Base-by-base conservation (phyloP, 1,140 invertebrate genomes). In the Polyergus mexicanus region DNA sequence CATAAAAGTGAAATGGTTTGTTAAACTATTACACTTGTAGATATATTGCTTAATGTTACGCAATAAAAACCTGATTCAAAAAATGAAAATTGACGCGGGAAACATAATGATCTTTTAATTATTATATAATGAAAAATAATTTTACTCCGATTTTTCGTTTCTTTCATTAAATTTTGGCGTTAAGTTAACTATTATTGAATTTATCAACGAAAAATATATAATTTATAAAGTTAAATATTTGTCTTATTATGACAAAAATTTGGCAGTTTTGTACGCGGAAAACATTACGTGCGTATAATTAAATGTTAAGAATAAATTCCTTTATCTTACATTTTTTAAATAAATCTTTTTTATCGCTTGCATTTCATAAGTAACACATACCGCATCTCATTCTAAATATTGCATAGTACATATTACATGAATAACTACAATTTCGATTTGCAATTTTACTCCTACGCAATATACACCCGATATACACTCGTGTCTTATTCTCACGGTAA, bases 31-130 rank as follows among this genome's bases (percentile, higher is more conserved):
- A 22, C 13, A 41, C 28, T 60, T 22, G 41, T 11, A 47, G 56
- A 35, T 62, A 35, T 62, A 47, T 62, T 69, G 28, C 72, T 25
- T 72, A 60, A 44, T 71, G 13, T 69, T 80, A 19, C 5, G 19
- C 25, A 60, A 19, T 19, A 51, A 72, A 41, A 19, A 44, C 19
- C 19, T 8, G 13, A 35, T 38, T 80, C 25, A 54, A 47, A 28
- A 58, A 44, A 60, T 44, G 1, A 44, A n/a, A 66, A 65, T 22
- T 44, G 25, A 19, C 13, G 28, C 3, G 8, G 0, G 47, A n/a
- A 28, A 58, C 0, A 44, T 7, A 38, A 44, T 22, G 4, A n/a
- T 41, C 22, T 60, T 76, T 76, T 7, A 35, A 58, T 8, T 56
- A 58, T 8, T 56, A 22, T 19, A 10, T 47, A 47, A 13, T 8